These are phyloP conservation scores for Poecilia latipinna DNA, from an alignment of 2,113 vertebrate species.

Conservation along the genomic window DNA sequence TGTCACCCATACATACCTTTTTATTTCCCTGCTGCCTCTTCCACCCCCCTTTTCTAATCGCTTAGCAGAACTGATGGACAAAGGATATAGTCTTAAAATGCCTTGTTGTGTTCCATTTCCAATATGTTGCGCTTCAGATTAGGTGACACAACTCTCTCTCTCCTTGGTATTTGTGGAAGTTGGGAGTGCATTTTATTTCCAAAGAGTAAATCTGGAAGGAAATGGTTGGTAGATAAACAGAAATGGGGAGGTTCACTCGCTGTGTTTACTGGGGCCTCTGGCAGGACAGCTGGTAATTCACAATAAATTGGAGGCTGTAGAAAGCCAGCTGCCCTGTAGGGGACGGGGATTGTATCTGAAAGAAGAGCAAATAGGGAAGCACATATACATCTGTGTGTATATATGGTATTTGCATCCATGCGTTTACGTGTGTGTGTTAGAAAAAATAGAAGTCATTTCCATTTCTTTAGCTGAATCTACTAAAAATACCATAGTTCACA, in stretches of 20 bases:
- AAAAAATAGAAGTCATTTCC: background rate
- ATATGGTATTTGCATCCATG: constrained; percentile 11
- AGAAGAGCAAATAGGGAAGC: constrained; percentile 23
- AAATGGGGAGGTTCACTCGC: constrained; percentile 42
- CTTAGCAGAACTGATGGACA: constrained; percentile 11
- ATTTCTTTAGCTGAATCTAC: background rate
- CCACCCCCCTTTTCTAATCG: background rate
- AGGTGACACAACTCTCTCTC: constrained; percentile 13
- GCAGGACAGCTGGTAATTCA: constrained; percentile 62
- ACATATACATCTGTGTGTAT: background rate
- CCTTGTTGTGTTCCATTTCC: constrained; percentile 5
- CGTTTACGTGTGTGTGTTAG: constrained; percentile 9
- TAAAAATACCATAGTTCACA: background rate
- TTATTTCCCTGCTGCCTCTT: background rate
- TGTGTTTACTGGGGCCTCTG: constrained; percentile 32
- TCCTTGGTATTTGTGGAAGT: background rate
- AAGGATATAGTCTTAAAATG: constrained; percentile 14
- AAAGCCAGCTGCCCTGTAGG: constrained; percentile 47
- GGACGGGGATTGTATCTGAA: constrained; percentile 8
- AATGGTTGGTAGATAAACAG: constrained; percentile 57
- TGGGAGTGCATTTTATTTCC: constrained; percentile 15
- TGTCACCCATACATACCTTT: background rate
- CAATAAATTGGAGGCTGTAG: constrained; percentile 61
- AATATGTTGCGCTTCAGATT: constrained; percentile 7
- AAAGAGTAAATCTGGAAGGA: constrained; percentile 36